Evolutionary conservation across 2,888 invertebrate species (phyloP).

Genomic region (Serripes groenlandicus): DNA sequence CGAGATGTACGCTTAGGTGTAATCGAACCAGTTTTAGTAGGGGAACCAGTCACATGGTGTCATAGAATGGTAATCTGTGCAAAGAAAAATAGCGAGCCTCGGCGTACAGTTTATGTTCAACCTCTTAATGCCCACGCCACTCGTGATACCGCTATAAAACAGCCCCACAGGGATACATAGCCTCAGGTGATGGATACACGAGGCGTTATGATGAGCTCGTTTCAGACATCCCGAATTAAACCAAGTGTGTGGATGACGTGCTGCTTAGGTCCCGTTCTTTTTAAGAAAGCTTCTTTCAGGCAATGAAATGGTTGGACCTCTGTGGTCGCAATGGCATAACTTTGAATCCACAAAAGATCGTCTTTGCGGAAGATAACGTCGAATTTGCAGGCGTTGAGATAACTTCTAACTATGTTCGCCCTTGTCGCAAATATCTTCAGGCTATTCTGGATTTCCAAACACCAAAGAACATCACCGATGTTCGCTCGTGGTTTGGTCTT

Average conservation of each 20-base stretch:
- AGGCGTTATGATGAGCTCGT: slow-evolving; percentile 69
- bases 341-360: slow-evolving; percentile 73
- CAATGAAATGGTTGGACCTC: slow-evolving; percentile 66
- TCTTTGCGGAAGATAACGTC: slow-evolving; percentile 61
- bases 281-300: slow-evolving; percentile 59
- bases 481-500: slow-evolving; percentile 73
- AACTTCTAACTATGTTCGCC: slow-evolving; percentile 45
- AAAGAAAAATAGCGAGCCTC: slow-evolving; percentile 66
- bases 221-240: slow-evolving; percentile 71
- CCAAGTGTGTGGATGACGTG: slow-evolving; percentile 55
- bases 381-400: slow-evolving; percentile 66
- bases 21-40: slow-evolving; percentile 64
- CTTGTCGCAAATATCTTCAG: slow-evolving; percentile 55
- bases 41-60: slow-evolving; percentile 28
- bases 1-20: slow-evolving; percentile 70
- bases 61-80: slow-evolving; percentile 22
- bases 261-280: slow-evolving; percentile 44
- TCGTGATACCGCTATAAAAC: slow-evolving; percentile 67
- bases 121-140: slow-evolving; percentile 67
- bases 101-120: slow-evolving; percentile 74
- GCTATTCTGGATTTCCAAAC: slow-evolving; percentile 67
- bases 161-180: slow-evolving; percentile 71
- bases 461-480: slow-evolving; percentile 66
- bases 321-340: slow-evolving; percentile 70
- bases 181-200: slow-evolving; percentile 47